phyloP scores from a whole-genome alignment of 2,113 vertebrate genomes.

The Ptyas mucosa region DNA sequence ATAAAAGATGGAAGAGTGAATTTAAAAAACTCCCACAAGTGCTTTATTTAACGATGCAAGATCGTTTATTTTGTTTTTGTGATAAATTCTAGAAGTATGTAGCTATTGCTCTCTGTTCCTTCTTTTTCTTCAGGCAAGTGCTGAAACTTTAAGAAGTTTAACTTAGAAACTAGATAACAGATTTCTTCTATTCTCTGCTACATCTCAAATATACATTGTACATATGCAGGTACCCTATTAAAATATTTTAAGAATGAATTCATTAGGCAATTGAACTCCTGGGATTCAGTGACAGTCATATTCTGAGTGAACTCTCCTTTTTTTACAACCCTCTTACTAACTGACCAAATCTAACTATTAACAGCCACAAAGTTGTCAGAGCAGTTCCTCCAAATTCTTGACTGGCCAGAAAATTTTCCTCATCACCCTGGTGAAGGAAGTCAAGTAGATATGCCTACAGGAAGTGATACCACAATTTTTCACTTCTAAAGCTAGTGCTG shows the following conservation, averaged over 20 bases:
- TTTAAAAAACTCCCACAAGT: neutral
- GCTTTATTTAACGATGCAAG: neutral
- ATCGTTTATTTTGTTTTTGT: neutral
- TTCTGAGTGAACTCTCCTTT: neutral
- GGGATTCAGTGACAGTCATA: neutral
- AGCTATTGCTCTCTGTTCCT: neutral
- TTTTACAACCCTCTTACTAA: neutral
- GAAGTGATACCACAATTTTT: neutral
- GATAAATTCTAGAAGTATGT: neutral
- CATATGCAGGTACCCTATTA: conserved; percentile 10
- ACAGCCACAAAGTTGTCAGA: neutral
- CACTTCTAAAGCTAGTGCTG: neutral
- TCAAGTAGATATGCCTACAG: too few relatives aligned
- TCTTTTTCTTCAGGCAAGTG: neutral
- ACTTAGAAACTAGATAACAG: conserved; percentile 2
- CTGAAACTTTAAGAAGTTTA: neutral
- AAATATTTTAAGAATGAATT: conserved; percentile 12
- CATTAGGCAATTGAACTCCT: neutral
- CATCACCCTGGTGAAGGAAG: neutral
- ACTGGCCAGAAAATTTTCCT: neutral
- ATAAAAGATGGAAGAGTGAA: neutral
- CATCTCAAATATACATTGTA: neutral
- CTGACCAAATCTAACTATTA: neutral
- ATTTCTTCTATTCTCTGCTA: neutral
- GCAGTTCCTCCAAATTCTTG: neutral